phyloP scores from a whole-genome alignment of 1,140 invertebrate genomes.

The Solen grandis region DNA sequence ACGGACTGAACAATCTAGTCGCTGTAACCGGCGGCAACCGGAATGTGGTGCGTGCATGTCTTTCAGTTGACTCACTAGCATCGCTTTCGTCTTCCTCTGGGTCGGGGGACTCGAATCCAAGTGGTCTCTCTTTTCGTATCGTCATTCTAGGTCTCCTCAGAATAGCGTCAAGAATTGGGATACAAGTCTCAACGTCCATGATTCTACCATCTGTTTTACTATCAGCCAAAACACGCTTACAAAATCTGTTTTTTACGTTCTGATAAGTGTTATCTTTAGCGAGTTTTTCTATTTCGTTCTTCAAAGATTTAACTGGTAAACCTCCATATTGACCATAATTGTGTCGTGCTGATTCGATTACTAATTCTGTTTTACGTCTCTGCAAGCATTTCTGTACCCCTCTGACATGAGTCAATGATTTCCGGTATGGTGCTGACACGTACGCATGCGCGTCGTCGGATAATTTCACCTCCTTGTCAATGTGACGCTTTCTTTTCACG shows the following conservation, averaged over 20 bases:
- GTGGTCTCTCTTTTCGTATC: slow-evolving; percentile 5
- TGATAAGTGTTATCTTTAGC: slow-evolving; percentile 45
- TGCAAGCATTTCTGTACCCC: slow-evolving; percentile 60
- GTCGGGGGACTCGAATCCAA: slow-evolving; percentile 35
- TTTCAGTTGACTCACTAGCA: not conserved
- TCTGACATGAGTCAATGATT: slow-evolving; percentile 56
- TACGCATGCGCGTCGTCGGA: slow-evolving; percentile 46
- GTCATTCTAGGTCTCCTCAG: slow-evolving; percentile 44
- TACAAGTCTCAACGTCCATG: slow-evolving; percentile 43
- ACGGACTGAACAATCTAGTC: slow-evolving; percentile 32
- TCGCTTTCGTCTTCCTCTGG: not conserved
- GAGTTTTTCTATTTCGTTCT: slow-evolving; percentile 37
- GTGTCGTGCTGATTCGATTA: not conserved
- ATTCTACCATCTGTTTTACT: slow-evolving; percentile 45
- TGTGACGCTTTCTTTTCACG: slow-evolving; percentile 32
- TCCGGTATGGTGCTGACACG: slow-evolving; percentile 42
- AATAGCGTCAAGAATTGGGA: slow-evolving; percentile 43
- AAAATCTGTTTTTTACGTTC: slow-evolving; percentile 32
- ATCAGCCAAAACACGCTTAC: slow-evolving; percentile 31
- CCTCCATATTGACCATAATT: slow-evolving; percentile 50
- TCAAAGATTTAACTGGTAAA: slow-evolving; percentile 48
- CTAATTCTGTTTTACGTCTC: slow-evolving; percentile 52
- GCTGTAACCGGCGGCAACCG: slow-evolving; percentile 40
- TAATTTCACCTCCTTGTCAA: slow-evolving; percentile 52
- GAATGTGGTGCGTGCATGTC: slow-evolving; percentile 7